Conservation (phyloP, 2,888 invertebrate genomes). For the Heteromurus nitidus region DNA sequence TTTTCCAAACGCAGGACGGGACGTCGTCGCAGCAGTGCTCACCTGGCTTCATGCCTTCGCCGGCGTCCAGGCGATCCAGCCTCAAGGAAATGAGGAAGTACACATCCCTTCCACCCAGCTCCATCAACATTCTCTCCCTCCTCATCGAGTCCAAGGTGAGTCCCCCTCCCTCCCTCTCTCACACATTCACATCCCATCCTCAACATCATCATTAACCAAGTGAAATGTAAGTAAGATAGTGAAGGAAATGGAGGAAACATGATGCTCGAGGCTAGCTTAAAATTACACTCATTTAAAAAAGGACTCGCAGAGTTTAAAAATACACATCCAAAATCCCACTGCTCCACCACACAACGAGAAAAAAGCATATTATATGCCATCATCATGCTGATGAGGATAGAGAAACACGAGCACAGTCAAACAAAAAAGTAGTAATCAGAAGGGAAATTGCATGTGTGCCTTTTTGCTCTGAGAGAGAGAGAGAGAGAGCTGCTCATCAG, state of each 20-base stretch:
- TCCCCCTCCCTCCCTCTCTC: neutral
- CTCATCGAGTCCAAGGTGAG: constrained; percentile 78
- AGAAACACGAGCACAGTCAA: too few species aligned
- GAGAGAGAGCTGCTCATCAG: too few species aligned
- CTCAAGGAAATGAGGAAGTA: constrained; percentile 78
- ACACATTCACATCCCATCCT: neutral
- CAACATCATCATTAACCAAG: too few species aligned
- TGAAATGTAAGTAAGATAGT: too few species aligned
- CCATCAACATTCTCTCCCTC: constrained; percentile 77
- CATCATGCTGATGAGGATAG: too few species aligned
- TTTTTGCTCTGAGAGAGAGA: too few species aligned
- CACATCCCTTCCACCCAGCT: constrained; percentile 78
- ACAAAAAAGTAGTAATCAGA: too few species aligned
- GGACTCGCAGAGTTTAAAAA: neutral
- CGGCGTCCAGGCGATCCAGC: constrained; percentile 76
- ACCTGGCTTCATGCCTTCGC: constrained; percentile 74
- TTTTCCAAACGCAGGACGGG: constrained; percentile 76
- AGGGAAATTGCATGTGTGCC: too few species aligned
- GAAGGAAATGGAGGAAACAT: neutral
- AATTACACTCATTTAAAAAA: constrained; percentile 29
- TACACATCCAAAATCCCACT: neutral
- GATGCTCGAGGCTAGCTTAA: constrained; percentile 22
- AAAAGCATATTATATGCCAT: too few species aligned
- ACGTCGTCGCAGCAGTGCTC: constrained; percentile 64
- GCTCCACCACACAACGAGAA: too few species aligned